Evolutionary conservation across 92 coral and sea anemone species (phyloP).

Genomic region (Zoanthus solanderi): DNA sequence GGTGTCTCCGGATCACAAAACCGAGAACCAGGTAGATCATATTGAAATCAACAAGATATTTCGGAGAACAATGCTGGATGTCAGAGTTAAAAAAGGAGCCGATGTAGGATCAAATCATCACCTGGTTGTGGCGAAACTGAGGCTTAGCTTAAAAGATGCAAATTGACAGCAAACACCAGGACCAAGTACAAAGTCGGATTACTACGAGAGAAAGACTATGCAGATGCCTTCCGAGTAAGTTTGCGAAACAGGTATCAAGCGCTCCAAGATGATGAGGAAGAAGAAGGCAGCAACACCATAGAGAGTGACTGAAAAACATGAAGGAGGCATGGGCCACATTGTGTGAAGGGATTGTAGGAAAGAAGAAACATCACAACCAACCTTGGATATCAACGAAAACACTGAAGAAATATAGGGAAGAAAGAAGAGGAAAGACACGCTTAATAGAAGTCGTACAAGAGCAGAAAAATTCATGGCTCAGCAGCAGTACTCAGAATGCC

Average conservation of each 20-base stretch:
- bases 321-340: background rate
- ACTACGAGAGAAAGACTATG: background rate
- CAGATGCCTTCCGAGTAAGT: background rate
- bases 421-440: background rate
- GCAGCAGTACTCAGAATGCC: background rate
- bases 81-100: too few relatives aligned
- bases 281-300: background rate
- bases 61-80: too few relatives aligned
- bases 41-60: too few relatives aligned
- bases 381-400: background rate
- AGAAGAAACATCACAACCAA: background rate
- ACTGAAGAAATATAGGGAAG: background rate
- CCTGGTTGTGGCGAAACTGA: background rate
- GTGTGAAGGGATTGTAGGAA: background rate
- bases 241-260: constrained; percentile 1
- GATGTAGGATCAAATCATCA: background rate
- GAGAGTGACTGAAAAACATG: background rate
- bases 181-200: background rate
- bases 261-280: background rate
- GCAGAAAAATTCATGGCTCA: background rate
- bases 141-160: too few relatives aligned
- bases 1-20: too few relatives aligned
- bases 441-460: background rate
- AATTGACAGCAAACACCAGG: background rate
- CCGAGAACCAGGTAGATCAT: too few relatives aligned